These are phyloP conservation scores for Drosophila emarginata DNA, from an alignment of 2,888 invertebrate genomes.

Conservation along the genomic window DNA sequence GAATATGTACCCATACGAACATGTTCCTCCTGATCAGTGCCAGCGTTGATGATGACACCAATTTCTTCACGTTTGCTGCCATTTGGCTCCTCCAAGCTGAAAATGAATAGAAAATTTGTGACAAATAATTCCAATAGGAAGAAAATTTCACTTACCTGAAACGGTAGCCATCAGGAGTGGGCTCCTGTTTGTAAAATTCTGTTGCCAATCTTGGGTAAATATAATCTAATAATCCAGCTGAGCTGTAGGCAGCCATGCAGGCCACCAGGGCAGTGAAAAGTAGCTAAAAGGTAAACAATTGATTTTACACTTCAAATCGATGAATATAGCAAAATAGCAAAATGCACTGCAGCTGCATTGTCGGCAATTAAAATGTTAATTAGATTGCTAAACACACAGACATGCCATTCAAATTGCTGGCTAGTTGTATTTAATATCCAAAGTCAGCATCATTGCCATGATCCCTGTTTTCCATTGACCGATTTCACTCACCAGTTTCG, in stretches of 20 bases:
- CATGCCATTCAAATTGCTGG: slow-evolving; percentile 22
- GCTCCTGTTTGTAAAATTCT: slow-evolving; percentile 69
- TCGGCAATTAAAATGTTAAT: neutral
- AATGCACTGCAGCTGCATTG: neutral
- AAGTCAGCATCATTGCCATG: slow-evolving; percentile 15
- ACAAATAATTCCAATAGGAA: neutral
- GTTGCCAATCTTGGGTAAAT: slow-evolving; percentile 71
- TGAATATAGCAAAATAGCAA: neutral
- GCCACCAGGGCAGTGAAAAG: slow-evolving; percentile 66
- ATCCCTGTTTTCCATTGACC: neutral
- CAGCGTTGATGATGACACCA: slow-evolving; percentile 80
- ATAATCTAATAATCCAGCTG: slow-evolving; percentile 71
- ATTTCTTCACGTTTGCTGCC: slow-evolving; percentile 80
- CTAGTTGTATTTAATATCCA: neutral
- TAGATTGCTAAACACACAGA: neutral
- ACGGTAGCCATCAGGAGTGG: slow-evolving; percentile 74
- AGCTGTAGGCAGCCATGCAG: slow-evolving; percentile 59
- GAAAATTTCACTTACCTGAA: neutral
- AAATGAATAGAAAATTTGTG: neutral
- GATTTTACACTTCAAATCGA: slow-evolving; percentile 17
- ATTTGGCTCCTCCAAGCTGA: slow-evolving; percentile 78
- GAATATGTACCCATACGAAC: slow-evolving; percentile 81
- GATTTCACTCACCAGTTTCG: slow-evolving; percentile 38
- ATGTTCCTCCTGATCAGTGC: slow-evolving; percentile 78
- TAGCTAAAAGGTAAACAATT: slow-evolving; percentile 47